phyloP scores from a whole-genome alignment of 2,888 invertebrate genomes.

The Agonopterix arenella region DNA sequence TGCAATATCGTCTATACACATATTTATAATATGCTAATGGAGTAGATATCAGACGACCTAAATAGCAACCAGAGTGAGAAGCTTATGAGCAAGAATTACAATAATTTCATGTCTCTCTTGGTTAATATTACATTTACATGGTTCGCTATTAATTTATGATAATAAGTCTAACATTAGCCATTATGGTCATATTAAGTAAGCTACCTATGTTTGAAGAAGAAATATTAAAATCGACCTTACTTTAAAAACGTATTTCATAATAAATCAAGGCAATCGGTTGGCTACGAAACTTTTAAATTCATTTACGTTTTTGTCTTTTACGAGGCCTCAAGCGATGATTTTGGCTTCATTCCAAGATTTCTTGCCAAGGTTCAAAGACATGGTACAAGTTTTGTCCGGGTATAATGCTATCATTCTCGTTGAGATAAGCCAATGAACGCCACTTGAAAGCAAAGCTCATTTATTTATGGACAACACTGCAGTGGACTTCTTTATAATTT shows the following conservation, averaged over 20 bases:
- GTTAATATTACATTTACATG: conserved; percentile 15
- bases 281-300: conserved; percentile 20
- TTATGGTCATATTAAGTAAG: too few species aligned
- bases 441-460: conserved; percentile 60
- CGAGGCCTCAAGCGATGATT: conserved; percentile 46
- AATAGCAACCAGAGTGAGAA: conserved; percentile 31
- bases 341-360: conserved; percentile 64
- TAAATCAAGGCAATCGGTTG: neutral
- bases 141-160: conserved; percentile 6
- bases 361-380: conserved; percentile 73
- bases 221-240: too few species aligned
- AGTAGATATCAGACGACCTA: conserved; percentile 10
- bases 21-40: neutral
- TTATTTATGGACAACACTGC: conserved; percentile 56
- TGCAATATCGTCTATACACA: neutral
- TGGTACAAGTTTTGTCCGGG: conserved; percentile 52
- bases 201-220: too few species aligned
- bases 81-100: conserved; percentile 16
- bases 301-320: conserved; percentile 36
- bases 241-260: neutral
- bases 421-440: conserved; percentile 68
- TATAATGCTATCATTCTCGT: conserved; percentile 63
- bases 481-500: conserved; percentile 55
- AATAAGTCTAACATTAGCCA: neutral
- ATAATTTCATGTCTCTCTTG: conserved; percentile 6